phyloP scores from a whole-genome alignment of 2,797 vertebrate genomes.

The Propithecus perrieri region DNA sequence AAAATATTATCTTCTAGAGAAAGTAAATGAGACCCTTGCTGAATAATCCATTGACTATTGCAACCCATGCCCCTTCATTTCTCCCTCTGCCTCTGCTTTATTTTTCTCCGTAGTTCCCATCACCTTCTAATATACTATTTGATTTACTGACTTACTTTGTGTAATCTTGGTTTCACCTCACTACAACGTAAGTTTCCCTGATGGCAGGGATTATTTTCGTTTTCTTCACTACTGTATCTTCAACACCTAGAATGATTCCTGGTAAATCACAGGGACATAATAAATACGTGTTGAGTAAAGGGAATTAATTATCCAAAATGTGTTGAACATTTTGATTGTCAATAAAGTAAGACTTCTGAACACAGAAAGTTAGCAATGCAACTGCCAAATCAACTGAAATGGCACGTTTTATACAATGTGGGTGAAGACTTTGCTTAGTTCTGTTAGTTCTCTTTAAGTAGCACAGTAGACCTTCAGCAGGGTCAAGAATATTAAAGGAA shows the following conservation, averaged over 20 bases:
- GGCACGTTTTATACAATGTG: not conserved
- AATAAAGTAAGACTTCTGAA: not conserved
- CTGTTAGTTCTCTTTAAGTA: not conserved
- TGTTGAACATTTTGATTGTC: not conserved
- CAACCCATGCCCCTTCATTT: not conserved
- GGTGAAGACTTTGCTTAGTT: not conserved
- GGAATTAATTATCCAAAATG: not conserved
- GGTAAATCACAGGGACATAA: not conserved
- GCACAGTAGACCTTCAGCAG: not conserved
- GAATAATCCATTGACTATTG: not conserved
- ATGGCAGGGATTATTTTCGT: not conserved
- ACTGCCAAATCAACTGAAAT: not conserved
- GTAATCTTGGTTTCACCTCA: not conserved
- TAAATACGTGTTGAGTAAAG: not conserved
- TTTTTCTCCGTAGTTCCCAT: not conserved
- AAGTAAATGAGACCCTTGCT: not conserved
- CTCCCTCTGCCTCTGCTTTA: not conserved
- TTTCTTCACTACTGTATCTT: not conserved
- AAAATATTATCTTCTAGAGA: not conserved
- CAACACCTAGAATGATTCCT: not conserved
- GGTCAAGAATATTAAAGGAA: slow-evolving; percentile 8
- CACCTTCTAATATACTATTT: not conserved
- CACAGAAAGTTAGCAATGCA: not conserved
- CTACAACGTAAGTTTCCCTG: not conserved
- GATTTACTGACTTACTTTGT: not conserved